Evolutionary conservation across 1,140 invertebrate genomes (phyloP), one percentile per base, ranked within the genome.

Genomic region (Pogonus chalceus): DNA sequence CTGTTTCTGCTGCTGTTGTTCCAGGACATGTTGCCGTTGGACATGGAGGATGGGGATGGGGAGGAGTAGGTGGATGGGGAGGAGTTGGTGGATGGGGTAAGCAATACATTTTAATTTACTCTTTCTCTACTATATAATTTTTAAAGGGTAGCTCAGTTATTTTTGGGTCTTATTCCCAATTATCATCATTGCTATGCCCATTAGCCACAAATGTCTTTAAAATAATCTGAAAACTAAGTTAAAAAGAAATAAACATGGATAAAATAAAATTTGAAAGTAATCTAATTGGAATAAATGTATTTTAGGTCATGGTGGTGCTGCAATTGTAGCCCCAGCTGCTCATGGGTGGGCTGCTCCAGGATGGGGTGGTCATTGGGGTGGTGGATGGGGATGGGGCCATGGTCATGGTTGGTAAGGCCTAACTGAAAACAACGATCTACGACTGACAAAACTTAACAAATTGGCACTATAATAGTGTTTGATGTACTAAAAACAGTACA

Each of bases 231-330:
- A 31, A 4, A 31, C 26, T 31, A 14, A 7, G 26, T 31, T 31
- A 14, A 31, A 7, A 14, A 7, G 26, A 31, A 31, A 31, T 31
- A 31, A 7, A 31, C 14, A 31, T 31, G n/a, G n/a, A n/a, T 31
- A 7, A 7, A 7, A 4, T 31, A 7, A 31, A 14, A 31, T 31
- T 31, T 7, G 14, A 7, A 7, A 31, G 14, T 31, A 7, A 31
- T 31, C 14, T 31, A 31, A 7, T 31, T 31, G 14, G 4, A 7
- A 31, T 31, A 31, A 31, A 31, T 14, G 4, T 7, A 4, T 31
- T 31, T 31, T 18, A 43, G 37, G 37, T 12, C 37, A 43, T 43
- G 37, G 37, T 43, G 37, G 37, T 10, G 37, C 37, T 43, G 37
- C 37, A 10, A 43, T 43, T 18, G 18, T 43, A 7, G 7, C 37